Evolutionary conservation across 2,888 invertebrate genomes (phyloP).

Genomic region (Electrophaes corylata): DNA sequence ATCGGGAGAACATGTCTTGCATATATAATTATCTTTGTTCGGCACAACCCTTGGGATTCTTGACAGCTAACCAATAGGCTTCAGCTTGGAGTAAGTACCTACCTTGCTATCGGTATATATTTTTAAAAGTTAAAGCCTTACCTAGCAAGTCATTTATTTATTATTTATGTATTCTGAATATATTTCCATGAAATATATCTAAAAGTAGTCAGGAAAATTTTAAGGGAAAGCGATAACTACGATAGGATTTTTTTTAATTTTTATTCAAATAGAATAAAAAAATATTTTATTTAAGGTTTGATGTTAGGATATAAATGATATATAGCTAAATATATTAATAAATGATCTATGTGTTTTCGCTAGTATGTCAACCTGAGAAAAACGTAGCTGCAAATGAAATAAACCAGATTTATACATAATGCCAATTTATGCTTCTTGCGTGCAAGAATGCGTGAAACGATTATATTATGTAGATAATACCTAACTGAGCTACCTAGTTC

Average conservation of each 20-base stretch:
- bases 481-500: neutral
- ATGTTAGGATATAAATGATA: too few species aligned
- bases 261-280: too few species aligned
- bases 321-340: too few species aligned
- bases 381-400: neutral
- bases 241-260: neutral
- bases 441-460: slow-evolving; percentile 15
- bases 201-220: too few species aligned
- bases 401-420: slow-evolving; percentile 10
- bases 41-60: slow-evolving; percentile 4
- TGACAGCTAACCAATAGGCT: neutral
- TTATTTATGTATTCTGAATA: neutral
- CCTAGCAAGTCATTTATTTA: too few species aligned
- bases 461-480: slow-evolving; percentile 1
- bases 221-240: neutral
- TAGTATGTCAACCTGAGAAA: too few species aligned
- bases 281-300: too few species aligned
- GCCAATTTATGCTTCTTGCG: slow-evolving; percentile 16
- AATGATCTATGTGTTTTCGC: too few species aligned
- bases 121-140: too few species aligned
- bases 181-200: neutral
- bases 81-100: neutral
- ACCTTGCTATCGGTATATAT: neutral
- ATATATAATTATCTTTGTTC: slow-evolving; percentile 7
- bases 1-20: slow-evolving; percentile 8